Evolutionary conservation across 2,113 vertebrate species (phyloP).

Genomic region (Lophura nycthemera): DNA sequence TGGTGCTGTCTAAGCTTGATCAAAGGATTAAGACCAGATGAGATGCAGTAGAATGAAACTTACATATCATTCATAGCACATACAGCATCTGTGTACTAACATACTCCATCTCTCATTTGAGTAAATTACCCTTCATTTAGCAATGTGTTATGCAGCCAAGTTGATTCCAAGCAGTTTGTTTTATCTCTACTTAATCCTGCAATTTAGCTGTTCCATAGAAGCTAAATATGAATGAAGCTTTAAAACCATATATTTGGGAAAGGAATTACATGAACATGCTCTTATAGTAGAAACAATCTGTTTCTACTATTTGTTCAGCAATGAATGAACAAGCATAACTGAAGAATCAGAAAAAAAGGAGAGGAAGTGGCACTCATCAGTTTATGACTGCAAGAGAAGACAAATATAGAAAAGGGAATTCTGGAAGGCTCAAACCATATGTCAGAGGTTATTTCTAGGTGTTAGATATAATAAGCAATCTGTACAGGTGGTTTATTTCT

Average conservation of each 20-base stretch:
- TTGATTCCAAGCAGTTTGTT: constrained; percentile 22
- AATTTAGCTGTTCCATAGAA: constrained; percentile 9
- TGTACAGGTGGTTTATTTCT: background rate
- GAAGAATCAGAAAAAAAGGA: background rate
- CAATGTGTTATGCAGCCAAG: constrained; percentile 2
- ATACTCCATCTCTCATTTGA: constrained; percentile 12
- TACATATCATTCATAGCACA: background rate
- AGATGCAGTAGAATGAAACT: constrained; percentile 17
- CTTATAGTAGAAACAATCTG: background rate
- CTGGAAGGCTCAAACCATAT: background rate
- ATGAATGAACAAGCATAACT: background rate
- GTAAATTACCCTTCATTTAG: constrained; percentile 40
- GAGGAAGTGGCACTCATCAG: background rate
- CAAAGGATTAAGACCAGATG: background rate
- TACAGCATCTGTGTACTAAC: constrained; percentile 20
- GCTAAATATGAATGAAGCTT: background rate
- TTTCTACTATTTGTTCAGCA: background rate
- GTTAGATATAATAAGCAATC: background rate
- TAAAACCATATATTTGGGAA: background rate
- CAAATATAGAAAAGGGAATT: background rate
- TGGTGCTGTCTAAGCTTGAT: background rate
- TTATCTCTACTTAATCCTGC: constrained; percentile 7
- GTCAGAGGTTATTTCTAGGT: background rate
- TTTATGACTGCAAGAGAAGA: background rate
- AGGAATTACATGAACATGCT: background rate